Conservation (phyloP, 2,113 vertebrate species). For the Mola mola region DNA sequence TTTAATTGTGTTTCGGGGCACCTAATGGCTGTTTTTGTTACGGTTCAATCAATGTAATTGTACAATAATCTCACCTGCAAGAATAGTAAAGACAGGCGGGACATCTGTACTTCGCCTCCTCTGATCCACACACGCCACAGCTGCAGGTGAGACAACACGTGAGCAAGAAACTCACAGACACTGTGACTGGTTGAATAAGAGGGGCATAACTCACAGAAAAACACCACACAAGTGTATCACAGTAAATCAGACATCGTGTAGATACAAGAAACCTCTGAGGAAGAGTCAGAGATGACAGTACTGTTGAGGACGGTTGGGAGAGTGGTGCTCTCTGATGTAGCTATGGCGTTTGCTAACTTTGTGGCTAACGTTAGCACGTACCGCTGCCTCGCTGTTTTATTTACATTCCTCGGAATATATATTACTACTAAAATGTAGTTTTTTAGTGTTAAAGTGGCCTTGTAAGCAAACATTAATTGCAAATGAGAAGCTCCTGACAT, state of each 20-base stretch:
- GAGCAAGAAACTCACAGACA: neutral
- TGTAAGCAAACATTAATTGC: too few relatives aligned
- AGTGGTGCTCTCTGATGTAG: neutral
- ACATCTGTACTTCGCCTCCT: constrained; percentile 92
- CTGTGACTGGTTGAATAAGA: neutral
- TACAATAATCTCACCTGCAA: constrained; percentile 85
- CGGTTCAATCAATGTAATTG: neutral
- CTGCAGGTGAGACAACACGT: constrained; percentile 70
- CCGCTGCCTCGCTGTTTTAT: too few relatives aligned
- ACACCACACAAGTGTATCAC: neutral
- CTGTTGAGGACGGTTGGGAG: neutral
- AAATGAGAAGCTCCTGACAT: too few relatives aligned
- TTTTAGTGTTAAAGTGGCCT: too few relatives aligned
- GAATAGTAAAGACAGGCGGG: constrained; percentile 89
- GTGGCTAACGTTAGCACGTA: neutral
- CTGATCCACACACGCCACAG: constrained; percentile 87
- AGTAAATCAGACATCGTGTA: too few relatives aligned
- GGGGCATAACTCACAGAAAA: neutral
- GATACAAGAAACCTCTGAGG: neutral
- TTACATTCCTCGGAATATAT: neutral
- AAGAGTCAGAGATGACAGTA: neutral
- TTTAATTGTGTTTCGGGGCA: neutral
- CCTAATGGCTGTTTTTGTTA: neutral
- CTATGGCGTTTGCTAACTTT: neutral
- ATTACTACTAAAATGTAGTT: too few relatives aligned